These are phyloP conservation scores for Pseudomugil tenellus DNA, from an alignment of 2,797 vertebrate genomes.

Conservation along the genomic window DNA sequence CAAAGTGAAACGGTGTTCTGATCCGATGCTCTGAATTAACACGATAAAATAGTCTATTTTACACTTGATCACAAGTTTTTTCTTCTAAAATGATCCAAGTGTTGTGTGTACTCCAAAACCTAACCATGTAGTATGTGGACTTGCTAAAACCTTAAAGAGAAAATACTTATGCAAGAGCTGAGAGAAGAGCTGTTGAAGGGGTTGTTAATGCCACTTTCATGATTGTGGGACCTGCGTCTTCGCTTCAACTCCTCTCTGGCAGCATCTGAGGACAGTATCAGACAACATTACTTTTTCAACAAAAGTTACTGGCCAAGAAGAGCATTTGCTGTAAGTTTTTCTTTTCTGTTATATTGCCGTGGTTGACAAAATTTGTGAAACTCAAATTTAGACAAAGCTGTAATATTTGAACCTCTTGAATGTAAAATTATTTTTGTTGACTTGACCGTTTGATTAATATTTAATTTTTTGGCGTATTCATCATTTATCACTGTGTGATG, in stretches of 20 bases:
- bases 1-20: no score
- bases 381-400: background rate
- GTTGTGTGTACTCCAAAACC: background rate
- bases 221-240: background rate
- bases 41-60: background rate
- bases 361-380: background rate
- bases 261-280: background rate
- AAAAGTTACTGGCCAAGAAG: background rate
- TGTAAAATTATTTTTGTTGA: background rate
- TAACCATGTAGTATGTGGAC: background rate
- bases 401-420: background rate
- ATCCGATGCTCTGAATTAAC: background rate
- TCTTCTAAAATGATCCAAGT: background rate
- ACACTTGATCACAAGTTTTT: background rate
- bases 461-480: no score
- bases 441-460: background rate
- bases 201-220: background rate
- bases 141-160: background rate
- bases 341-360: background rate
- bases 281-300: background rate
- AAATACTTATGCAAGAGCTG: background rate
- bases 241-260: background rate
- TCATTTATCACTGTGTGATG: no score
- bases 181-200: background rate
- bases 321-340: background rate